Evolutionary conservation across 2,113 vertebrate genomes (phyloP).

Genomic region (Anseranas semipalmata): DNA sequence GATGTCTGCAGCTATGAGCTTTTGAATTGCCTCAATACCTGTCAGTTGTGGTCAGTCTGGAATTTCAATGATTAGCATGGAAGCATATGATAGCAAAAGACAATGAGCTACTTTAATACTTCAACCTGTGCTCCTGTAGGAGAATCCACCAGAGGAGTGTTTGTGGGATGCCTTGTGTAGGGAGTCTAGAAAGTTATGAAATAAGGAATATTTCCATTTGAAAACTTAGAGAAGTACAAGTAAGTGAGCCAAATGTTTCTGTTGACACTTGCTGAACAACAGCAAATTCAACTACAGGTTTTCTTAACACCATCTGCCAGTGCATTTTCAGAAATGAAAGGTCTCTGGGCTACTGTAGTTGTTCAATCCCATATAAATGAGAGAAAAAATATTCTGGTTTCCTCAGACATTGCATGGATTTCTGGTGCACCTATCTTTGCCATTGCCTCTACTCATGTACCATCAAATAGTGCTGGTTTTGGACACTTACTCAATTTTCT

Average conservation of each 20-base stretch:
- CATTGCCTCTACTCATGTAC: neutral
- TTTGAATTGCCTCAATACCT: neutral
- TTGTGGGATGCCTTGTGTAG: neutral
- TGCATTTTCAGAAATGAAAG: slow-evolving; percentile 12
- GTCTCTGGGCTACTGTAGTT: neutral
- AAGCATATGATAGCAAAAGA: neutral
- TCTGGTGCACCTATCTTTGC: neutral
- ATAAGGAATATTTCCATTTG: neutral
- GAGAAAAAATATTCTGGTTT: neutral
- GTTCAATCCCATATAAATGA: neutral
- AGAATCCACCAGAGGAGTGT: neutral
- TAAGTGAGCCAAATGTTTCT: neutral
- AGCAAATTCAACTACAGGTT: slow-evolving; percentile 2
- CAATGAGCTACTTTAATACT: neutral
- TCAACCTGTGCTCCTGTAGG: neutral
- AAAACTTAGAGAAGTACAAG: neutral
- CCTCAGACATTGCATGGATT: neutral
- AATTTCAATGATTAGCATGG: neutral
- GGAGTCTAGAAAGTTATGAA: neutral
- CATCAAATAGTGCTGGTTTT: neutral
- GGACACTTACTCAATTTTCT: neutral
- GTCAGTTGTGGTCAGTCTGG: neutral
- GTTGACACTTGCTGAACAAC: neutral
- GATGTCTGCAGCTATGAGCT: neutral
- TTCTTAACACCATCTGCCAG: neutral